Evolutionary conservation across 2,888 invertebrate species (phyloP), one percentile per base, ranked within the genome.

Genomic region (Octonoba sinensis): DNA sequence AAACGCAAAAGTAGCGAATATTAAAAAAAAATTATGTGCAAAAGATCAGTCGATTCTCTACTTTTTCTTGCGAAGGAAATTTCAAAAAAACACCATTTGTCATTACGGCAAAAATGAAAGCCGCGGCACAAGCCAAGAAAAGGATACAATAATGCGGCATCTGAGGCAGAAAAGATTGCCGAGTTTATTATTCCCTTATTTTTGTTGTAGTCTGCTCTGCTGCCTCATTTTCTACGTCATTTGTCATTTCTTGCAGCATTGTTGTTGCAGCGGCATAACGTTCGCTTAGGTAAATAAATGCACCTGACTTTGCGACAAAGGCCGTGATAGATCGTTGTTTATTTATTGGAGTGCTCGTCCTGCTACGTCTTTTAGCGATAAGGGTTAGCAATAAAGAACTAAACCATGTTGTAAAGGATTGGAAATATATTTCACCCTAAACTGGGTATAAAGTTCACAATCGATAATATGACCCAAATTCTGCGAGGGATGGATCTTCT

Each of bases 141-240:
- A 69, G 54, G 69, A 71, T 57, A 64, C 56, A 72, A 71, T 71
- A 72, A 71, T 56, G 62, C 76, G 64, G 54, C 64, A 66, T 60
- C 71, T 78, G 56, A 72, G 65, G 72, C 66, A 65, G 71, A 59
- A 78, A 78, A 66, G 78, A 64, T 65, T 78, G 71, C 78, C 57
- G 66, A 60, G 65, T 78, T 78, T 71, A 71, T 78, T 78, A 72
- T 78, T 71, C n/a, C 49, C 62, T 65, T 59, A 49, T 62, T 69
- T 60, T 69, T 66, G 49, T 49, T 51, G 64, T 57, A 64, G 47
- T 67, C 56, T 69, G 22, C 49, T 74, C 46, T 65, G 65, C 27
- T 62, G 62, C 46, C 76, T 71, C 65, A 65, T 71, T 71, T 65
- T 71, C 36, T 46, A 54, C 36, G 71, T 70, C 76, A 77, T 77